These are phyloP conservation scores for Andrena dorsata DNA, from an alignment of 2,888 invertebrate species.

Conservation along the genomic window DNA sequence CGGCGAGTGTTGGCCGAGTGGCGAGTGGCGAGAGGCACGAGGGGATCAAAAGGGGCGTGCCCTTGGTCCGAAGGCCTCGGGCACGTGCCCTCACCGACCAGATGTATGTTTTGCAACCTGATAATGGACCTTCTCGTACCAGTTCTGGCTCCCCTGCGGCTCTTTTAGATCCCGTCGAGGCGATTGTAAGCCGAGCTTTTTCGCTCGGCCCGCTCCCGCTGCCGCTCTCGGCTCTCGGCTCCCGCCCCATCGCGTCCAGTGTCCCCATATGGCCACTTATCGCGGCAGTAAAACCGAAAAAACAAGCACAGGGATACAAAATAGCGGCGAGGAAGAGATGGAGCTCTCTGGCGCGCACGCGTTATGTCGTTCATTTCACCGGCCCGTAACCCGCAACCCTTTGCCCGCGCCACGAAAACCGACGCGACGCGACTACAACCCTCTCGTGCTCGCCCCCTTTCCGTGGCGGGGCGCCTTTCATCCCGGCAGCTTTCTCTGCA, in stretches of 20 bases:
- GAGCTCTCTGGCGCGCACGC: background rate
- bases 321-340: constrained; percentile 27
- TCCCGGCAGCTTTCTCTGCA: background rate
- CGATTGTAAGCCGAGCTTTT: constrained; percentile 83
- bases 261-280: constrained; percentile 83
- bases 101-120: constrained; percentile 84
- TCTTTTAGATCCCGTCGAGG: constrained; percentile 82
- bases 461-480: background rate
- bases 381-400: too few species aligned
- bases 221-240: too few species aligned
- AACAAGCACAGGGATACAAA: constrained; percentile 54
- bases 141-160: constrained; percentile 79
- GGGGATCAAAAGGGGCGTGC: constrained; percentile 77
- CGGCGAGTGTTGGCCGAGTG: constrained; percentile 16
- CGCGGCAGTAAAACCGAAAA: constrained; percentile 69
- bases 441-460: background rate
- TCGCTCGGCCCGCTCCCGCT: constrained; percentile 74
- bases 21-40: constrained; percentile 39
- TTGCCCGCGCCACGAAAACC: constrained; percentile 3
- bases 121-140: constrained; percentile 82
- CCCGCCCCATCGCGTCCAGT: constrained; percentile 75
- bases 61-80: constrained; percentile 75
- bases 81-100: constrained; percentile 81
- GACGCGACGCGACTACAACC: constrained; percentile 24
- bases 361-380: background rate